Conservation (phyloP, 1,140 invertebrate species). For the Brachionus calyciflorus region DNA sequence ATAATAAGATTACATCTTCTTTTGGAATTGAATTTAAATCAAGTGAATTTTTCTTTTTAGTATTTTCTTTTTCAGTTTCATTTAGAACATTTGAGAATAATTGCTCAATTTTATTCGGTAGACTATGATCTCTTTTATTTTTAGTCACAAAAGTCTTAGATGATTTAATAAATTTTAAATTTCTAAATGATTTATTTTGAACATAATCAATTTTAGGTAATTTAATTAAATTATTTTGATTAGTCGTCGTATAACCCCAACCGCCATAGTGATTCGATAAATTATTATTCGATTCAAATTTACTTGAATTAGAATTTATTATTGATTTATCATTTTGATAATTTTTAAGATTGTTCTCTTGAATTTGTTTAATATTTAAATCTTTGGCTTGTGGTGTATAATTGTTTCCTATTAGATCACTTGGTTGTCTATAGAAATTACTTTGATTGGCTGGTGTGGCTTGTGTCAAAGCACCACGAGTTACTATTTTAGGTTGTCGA, state of each 20-base stretch:
- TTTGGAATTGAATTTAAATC: background rate
- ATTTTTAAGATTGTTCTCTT: background rate
- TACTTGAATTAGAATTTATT: slow-evolving; percentile 31
- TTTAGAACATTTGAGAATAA: slow-evolving; percentile 9
- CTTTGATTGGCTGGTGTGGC: slow-evolving; percentile 60
- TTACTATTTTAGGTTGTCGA: background rate
- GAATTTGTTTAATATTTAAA: slow-evolving; percentile 59
- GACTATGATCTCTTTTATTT: background rate
- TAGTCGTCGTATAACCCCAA: too few species aligned
- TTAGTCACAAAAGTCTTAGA: background rate
- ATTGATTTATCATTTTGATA: background rate
- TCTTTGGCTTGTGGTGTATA: slow-evolving; percentile 64
- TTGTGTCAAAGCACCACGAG: slow-evolving; percentile 54
- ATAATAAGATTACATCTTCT: background rate
- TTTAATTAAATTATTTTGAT: too few species aligned
- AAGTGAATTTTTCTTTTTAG: background rate
- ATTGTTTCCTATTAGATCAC: slow-evolving; percentile 67
- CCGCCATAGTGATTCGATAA: too few species aligned
- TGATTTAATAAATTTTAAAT: too few species aligned
- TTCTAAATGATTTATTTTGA: too few species aligned
- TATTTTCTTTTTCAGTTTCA: background rate
- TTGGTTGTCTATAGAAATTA: slow-evolving; percentile 63
- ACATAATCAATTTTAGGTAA: too few species aligned
- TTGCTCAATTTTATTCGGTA: background rate
- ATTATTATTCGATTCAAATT: too few species aligned